Evolutionary conservation across 92 coral and sea anemone genomes (phyloP).

Genomic region (Palythoa grandis): DNA sequence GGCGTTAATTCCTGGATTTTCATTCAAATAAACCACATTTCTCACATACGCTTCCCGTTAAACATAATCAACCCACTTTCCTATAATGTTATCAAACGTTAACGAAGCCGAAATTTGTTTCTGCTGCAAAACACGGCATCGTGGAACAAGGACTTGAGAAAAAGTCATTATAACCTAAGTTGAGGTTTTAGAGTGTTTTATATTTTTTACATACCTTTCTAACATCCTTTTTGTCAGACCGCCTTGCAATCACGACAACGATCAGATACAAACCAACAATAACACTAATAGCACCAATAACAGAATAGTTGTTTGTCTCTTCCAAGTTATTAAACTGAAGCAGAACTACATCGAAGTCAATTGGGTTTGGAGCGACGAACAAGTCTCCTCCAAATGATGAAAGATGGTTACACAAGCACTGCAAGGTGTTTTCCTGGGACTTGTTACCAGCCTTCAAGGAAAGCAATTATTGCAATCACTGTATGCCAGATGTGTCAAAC

Average conservation of each 20-base stretch:
- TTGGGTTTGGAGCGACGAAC: conserved; percentile 38
- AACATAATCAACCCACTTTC: no score
- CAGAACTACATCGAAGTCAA: conserved; percentile 39
- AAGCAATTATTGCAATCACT: background rate
- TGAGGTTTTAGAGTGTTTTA: background rate
- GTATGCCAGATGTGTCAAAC: no score
- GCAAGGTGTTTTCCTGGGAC: conserved; percentile 10
- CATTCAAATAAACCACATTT: no score
- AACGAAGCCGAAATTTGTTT: no score
- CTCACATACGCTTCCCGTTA: no score
- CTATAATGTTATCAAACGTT: no score
- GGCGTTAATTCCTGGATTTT: no score
- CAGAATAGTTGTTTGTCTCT: conserved; percentile 39
- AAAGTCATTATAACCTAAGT: background rate
- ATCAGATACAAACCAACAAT: conserved; percentile 30
- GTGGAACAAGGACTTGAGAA: background rate
- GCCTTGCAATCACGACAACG: conserved; percentile 18
- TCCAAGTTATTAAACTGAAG: conserved; percentile 12
- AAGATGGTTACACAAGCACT: conserved; percentile 32
- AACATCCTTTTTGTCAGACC: conserved; percentile 18
- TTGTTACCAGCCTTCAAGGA: conserved; percentile 31
- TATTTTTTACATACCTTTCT: background rate
- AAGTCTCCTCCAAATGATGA: conserved; percentile 39
- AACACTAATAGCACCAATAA: conserved; percentile 12
- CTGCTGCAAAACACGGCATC: no score